Base-by-base conservation (phyloP, 2,113 vertebrate genomes). In the Notarius lentiginosus region DNA sequence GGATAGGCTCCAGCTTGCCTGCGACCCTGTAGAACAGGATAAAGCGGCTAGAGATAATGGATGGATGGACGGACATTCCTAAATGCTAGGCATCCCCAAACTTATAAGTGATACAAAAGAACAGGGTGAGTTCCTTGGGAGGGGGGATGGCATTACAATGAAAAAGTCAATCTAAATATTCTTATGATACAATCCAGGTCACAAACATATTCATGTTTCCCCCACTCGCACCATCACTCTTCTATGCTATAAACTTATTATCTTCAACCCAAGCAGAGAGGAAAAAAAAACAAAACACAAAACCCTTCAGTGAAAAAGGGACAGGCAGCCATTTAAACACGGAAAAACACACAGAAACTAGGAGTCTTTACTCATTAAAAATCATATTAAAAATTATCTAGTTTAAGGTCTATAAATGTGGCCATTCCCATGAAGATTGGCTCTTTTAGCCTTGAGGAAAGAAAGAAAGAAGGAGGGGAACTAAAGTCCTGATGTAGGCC, bases 281-380 rank as follows among this genome's bases (percentile, higher is more conserved):
- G 34, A 2, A 0, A 41, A 34, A 34, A n/a, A n/a, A 11, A 20
- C 7, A 53, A 79, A 30, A 53, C 2, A 53, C 12, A n/a, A 60
- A 58, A 77, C 1, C n/a, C 12, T 5, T 7, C 7, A 10, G 0
- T 4, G 24, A 27, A 79, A 79, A 77, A 49, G 22, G 72, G 47
- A 24, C 72, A 75, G 41, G 79, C n/a, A 12, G 47, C 47, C 18
- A 30, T 66, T 7, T 24, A 14, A 53, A 65, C 24, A 68, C 0
- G 41, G 15, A 70, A 24, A 87, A 60, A 60, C 12, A 60, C 14
- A 18, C 58, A 55, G 8, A 76, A 41, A 30, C 9, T 56, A 24
- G n/a, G 60, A 83, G 61, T 58, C 49, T n/a, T 68, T 49, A 49
- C 47, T 87, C 81, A 84, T 87, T 87, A 88, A 86, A 76, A 86